Conservation (phyloP, 2,888 invertebrate species). For the Drosophila mercatorum region DNA sequence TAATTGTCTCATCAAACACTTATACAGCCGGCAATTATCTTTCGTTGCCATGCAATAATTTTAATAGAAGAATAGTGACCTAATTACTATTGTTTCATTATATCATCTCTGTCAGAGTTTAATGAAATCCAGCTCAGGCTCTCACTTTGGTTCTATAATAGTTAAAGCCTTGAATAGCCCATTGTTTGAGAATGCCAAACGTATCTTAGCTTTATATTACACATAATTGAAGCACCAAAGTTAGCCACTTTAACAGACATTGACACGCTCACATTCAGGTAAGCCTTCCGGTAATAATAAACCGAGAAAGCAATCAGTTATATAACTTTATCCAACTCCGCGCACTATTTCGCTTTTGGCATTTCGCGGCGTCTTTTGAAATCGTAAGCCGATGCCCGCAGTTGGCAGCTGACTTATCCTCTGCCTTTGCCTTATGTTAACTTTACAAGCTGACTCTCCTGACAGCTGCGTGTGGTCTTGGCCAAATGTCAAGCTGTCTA, state of each 20-base stretch:
- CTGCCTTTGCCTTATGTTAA: neutral
- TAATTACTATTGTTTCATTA: too few species aligned
- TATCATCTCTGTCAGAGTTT: too few species aligned
- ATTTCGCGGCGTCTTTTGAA: constrained; percentile 25
- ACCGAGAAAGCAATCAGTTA: constrained; percentile 12
- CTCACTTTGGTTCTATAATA: too few species aligned
- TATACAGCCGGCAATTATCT: neutral
- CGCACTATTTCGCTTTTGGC: neutral
- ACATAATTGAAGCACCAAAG: neutral
- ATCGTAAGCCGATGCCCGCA: constrained; percentile 31
- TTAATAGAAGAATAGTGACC: too few species aligned
- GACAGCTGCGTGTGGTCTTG: constrained; percentile 31
- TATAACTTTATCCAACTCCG: constrained; percentile 12
- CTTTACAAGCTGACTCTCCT: constrained; percentile 15
- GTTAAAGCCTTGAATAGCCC: too few species aligned
- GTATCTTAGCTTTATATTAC: too few species aligned
- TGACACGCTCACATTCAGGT: neutral
- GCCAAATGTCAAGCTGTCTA: constrained; percentile 46
- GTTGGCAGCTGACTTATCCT: constrained; percentile 25
- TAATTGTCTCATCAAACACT: constrained; percentile 2
- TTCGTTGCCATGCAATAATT: too few species aligned
- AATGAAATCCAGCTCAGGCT: too few species aligned
- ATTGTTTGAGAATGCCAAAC: too few species aligned
- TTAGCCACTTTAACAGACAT: neutral
- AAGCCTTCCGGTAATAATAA: neutral